A percentile compares a stretch with the other conserved stretches of the same genome.
phyloP scores from a whole-genome alignment of 2,888 invertebrate genomes.

The Hirtodrosophila trivittata region DNA sequence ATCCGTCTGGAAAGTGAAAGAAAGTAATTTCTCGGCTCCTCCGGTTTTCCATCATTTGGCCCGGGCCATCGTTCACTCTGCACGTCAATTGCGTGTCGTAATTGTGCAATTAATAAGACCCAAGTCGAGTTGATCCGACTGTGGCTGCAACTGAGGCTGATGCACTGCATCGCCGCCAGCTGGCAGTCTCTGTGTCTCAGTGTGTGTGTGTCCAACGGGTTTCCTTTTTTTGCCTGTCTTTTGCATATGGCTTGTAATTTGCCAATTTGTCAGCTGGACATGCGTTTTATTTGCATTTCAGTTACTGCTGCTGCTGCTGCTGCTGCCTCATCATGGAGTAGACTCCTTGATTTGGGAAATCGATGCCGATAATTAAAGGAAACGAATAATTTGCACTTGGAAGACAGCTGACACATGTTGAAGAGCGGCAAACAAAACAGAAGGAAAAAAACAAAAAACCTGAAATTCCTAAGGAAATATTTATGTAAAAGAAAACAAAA shows the following conservation, averaged over 20 bases:
- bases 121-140: conserved; percentile 25
- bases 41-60: conserved; percentile 63
- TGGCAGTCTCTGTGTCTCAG: conserved; percentile 19
- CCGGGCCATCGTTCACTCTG: conserved; percentile 60
- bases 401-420: conserved; percentile 33
- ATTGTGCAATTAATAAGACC: conserved; percentile 78
- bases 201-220: conserved; percentile 59
- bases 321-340: conserved; percentile 6
- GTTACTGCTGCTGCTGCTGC: conserved; percentile 4
- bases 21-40: conserved; percentile 68
- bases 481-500: too few relatives aligned
- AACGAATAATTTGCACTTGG: conserved; percentile 64
- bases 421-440: conserved; percentile 22
- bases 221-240: conserved; percentile 47
- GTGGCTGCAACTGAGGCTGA: conserved; percentile 23
- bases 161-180: conserved; percentile 40
- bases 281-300: conserved; percentile 74
- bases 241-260: conserved; percentile 59
- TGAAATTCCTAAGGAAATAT: too few relatives aligned
- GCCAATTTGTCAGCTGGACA: conserved; percentile 78
- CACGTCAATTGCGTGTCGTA: conserved; percentile 77
- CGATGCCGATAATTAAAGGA: conserved; percentile 63
- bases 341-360: conserved; percentile 53
- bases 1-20: conserved; percentile 78
- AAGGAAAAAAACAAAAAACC: too few relatives aligned